These are phyloP conservation scores for Meteorus cinctellus DNA, from an alignment of 2,888 invertebrate species.

Conservation along the genomic window DNA sequence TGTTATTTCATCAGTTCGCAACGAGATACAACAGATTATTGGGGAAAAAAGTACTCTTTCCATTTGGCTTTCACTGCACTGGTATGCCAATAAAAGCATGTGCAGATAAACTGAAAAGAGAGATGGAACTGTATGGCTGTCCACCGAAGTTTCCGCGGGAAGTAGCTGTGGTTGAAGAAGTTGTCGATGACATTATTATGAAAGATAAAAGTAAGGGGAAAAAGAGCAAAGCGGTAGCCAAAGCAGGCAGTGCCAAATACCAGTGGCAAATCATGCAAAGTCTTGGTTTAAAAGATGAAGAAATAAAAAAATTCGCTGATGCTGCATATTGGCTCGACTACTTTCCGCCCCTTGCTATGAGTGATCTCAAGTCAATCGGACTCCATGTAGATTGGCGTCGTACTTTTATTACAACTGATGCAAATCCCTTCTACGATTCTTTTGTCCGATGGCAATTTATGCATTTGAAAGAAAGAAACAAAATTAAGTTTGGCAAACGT, in stretches of 20 bases:
- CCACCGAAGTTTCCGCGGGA: constrained; percentile 90
- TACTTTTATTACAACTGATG: constrained; percentile 98
- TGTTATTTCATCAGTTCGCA: constrained; percentile 81
- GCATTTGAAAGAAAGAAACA: constrained; percentile 87
- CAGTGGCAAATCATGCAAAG: constrained; percentile 99
- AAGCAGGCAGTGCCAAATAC: constrained; percentile 90
- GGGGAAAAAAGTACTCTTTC: constrained; percentile 93
- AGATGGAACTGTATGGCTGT: constrained; percentile 92
- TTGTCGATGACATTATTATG: constrained; percentile 78
- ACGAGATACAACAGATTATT: constrained; percentile 92
- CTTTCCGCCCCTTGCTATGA: constrained; percentile 92
- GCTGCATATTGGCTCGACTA: constrained; percentile 95
- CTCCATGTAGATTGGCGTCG: constrained; percentile 98
- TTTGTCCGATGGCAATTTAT: constrained; percentile 98
- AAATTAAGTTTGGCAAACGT: constrained; percentile 97
- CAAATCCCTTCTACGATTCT: constrained; percentile 97
- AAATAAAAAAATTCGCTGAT: constrained; percentile 94
- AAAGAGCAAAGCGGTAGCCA: constrained; percentile 96
- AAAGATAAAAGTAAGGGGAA: constrained; percentile 95
- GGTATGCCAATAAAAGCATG: constrained; percentile 99
- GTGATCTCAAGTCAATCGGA: constrained; percentile 92
- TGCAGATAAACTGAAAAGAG: constrained; percentile 96
- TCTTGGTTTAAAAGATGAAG: constrained; percentile 91
- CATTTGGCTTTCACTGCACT: constrained; percentile 99
- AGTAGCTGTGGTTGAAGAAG: constrained; percentile 73